Evolutionary conservation across 2,797 vertebrate species (phyloP).

Genomic region (Euthynnus affinis): DNA sequence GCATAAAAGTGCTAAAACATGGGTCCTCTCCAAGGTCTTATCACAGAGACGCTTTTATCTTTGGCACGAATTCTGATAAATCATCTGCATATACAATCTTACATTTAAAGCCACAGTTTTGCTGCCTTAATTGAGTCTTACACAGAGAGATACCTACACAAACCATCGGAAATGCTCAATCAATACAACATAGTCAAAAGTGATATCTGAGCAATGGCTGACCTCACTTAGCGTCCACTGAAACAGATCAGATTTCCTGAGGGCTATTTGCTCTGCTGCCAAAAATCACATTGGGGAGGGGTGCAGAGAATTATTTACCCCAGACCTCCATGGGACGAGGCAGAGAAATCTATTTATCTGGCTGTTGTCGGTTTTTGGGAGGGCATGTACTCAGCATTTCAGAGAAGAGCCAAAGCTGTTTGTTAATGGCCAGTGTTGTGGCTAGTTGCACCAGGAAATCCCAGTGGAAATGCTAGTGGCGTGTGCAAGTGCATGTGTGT

Average conservation of each 20-base stretch:
- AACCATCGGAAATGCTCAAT: slow-evolving; percentile 71
- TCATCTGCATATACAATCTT: slow-evolving; percentile 8
- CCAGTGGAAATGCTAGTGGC: slow-evolving; percentile 64
- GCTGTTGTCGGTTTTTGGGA: slow-evolving; percentile 60
- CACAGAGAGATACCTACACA: slow-evolving; percentile 51
- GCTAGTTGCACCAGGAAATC: slow-evolving; percentile 78
- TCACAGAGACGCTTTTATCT: slow-evolving; percentile 20
- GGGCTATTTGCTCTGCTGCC: slow-evolving; percentile 61
- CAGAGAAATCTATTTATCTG: slow-evolving; percentile 74
- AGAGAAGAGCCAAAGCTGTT: slow-evolving; percentile 73
- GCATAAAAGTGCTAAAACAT: slow-evolving; percentile 42
- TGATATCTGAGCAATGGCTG: slow-evolving; percentile 73
- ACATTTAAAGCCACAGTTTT: slow-evolving; percentile 18
- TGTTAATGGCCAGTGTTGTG: slow-evolving; percentile 80
- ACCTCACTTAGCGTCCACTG: slow-evolving; percentile 70
- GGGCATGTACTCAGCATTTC: slow-evolving; percentile 71
- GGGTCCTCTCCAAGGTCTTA: slow-evolving; percentile 22
- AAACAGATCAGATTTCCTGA: slow-evolving; percentile 75
- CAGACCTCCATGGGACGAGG: slow-evolving; percentile 61
- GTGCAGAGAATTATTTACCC: slow-evolving; percentile 65
- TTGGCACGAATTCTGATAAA: slow-evolving; percentile 27
- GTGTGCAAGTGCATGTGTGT: slow-evolving; percentile 33
- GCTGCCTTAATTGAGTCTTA: slow-evolving; percentile 63
- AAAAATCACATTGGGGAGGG: slow-evolving; percentile 48
- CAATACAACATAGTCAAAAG: slow-evolving; percentile 63